Evolutionary conservation across 2,113 vertebrate species (phyloP).

Genomic region (Salvator merianae): DNA sequence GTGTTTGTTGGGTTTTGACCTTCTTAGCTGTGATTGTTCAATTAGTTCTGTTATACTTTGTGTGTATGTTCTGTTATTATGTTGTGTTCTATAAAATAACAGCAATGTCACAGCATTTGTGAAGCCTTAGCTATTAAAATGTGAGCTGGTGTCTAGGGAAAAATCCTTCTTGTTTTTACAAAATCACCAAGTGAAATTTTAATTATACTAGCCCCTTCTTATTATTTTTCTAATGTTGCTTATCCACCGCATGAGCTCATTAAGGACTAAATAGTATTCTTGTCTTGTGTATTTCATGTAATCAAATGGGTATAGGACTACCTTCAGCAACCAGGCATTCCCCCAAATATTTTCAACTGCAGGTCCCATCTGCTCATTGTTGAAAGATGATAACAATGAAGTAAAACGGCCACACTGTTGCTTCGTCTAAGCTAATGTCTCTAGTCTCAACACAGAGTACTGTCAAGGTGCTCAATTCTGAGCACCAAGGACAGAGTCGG

Average conservation of each 20-base stretch:
- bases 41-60: slow-evolving; percentile 69
- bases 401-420: not conserved
- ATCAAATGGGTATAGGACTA: not conserved
- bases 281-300: slow-evolving; percentile 16
- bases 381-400: not conserved
- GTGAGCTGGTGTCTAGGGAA: slow-evolving; percentile 45
- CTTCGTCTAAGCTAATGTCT: not conserved
- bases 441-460: not conserved
- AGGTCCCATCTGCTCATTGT: too few relatives aligned
- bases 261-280: slow-evolving; percentile 15
- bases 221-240: slow-evolving; percentile 32
- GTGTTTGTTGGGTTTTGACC: slow-evolving; percentile 76
- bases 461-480: not conserved
- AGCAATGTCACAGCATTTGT: slow-evolving; percentile 26
- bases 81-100: slow-evolving; percentile 16
- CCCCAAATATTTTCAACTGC: too few relatives aligned
- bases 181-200: slow-evolving; percentile 45
- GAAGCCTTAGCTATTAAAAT: slow-evolving; percentile 49
- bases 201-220: slow-evolving; percentile 12
- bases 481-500: too few relatives aligned
- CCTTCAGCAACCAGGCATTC: too few relatives aligned
- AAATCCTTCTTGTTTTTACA: slow-evolving; percentile 42
- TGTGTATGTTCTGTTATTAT: slow-evolving; percentile 44
- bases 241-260: slow-evolving; percentile 28
- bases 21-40: slow-evolving; percentile 75